Evolutionary conservation across 2,113 vertebrate genomes (phyloP).

Genomic region (Xyliphius kryptos): DNA sequence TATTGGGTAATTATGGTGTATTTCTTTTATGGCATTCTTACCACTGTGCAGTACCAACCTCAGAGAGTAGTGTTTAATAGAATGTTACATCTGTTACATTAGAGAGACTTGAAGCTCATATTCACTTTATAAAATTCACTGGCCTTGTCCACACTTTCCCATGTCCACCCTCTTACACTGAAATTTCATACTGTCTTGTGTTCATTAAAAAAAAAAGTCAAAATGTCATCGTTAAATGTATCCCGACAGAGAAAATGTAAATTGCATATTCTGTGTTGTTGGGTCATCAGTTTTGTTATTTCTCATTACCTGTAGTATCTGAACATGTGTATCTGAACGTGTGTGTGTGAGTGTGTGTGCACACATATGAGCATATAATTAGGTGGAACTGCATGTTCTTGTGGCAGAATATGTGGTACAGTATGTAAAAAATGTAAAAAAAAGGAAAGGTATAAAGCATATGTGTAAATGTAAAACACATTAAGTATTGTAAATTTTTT

Average conservation of each 20-base stretch:
- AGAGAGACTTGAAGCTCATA: no score
- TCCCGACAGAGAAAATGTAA: neutral
- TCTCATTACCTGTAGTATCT: neutral
- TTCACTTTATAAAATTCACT: no score
- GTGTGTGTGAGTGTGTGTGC: constrained; percentile 42
- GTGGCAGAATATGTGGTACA: neutral
- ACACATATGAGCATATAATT: no score
- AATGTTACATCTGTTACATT: constrained; percentile 11
- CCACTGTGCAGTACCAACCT: constrained; percentile 15
- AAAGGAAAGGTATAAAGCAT: constrained; percentile 37
- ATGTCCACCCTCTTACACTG: neutral
- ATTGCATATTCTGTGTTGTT: no score
- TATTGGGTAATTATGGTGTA: constrained; percentile 33
- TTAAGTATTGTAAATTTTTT: constrained; percentile 10
- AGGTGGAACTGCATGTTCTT: constrained; percentile 36
- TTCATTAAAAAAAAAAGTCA: no score
- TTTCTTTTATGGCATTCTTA: constrained; percentile 30
- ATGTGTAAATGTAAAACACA: no score
- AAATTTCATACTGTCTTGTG: neutral
- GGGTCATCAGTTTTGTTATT: constrained; percentile 10
- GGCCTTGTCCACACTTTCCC: constrained; percentile 3
- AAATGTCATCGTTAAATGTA: neutral
- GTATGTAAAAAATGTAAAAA: constrained; percentile 20
- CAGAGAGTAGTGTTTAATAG: constrained; percentile 18
- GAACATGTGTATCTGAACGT: neutral